Evolutionary conservation across 92 coral and sea anemone species (phyloP).

Genomic region (Zoanthus gigantus): DNA sequence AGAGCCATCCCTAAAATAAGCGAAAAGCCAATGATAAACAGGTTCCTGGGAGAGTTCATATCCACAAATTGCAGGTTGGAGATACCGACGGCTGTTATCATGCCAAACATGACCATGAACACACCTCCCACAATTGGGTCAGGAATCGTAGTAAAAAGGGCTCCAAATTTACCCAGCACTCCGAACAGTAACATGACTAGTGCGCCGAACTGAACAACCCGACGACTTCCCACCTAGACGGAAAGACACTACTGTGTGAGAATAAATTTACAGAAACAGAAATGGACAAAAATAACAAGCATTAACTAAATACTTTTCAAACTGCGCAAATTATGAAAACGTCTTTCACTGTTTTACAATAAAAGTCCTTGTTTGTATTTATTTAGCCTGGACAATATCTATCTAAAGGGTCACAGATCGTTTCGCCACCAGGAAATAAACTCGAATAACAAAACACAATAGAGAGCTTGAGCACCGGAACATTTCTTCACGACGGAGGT

Average conservation of each 20-base stretch:
- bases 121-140: constrained; percentile 96
- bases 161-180: constrained; percentile 89
- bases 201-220: constrained; percentile 82
- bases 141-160: constrained; percentile 92
- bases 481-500: too few species aligned
- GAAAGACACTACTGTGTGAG: background rate
- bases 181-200: constrained; percentile 74
- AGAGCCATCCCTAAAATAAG: constrained; percentile 88
- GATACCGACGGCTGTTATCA: constrained; percentile 90
- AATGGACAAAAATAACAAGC: constrained; percentile 4
- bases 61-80: constrained; percentile 94
- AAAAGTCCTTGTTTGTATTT: too few species aligned
- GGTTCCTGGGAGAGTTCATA: constrained; percentile 88
- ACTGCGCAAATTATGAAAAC: background rate
- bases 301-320: background rate
- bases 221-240: constrained; percentile 84
- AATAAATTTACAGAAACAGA: constrained; percentile 73
- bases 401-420: too few species aligned
- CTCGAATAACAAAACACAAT: too few species aligned
- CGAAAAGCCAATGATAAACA: constrained; percentile 86
- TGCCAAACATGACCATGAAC: constrained; percentile 92
- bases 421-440: too few species aligned
- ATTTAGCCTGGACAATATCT: too few species aligned
- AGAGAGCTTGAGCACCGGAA: too few species aligned
- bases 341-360: too few species aligned